Base-by-base conservation (phyloP, 2,888 invertebrate species). In the Sepioteuthis lessoniana region DNA sequence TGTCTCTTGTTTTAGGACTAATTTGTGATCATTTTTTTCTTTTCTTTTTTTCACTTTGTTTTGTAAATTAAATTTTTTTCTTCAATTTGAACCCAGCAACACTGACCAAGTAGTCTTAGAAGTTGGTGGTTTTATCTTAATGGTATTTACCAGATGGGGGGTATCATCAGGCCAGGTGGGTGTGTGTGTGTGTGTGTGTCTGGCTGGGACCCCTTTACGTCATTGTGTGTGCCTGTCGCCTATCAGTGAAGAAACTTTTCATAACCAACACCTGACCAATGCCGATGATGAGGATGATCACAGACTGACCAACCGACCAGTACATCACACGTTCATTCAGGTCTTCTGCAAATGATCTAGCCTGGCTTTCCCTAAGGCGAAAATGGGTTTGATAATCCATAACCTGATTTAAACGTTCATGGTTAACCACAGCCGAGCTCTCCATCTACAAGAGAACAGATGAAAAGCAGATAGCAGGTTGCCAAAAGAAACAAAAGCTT, bases 331-430 rank as follows among this genome's bases (percentile, higher is more conserved):
- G 98, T 97, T 99, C 99, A 96, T 99, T 99, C 94, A 99, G 98
- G 97, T 99, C 99, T 97, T 99, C 99, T 0, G 99, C 99, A 94
- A 99, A 98, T 97, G 99, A 99, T 94, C 99, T 98, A 94, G 99
- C 98, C 97, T 99, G 99, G 3, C 99, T 98, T 97, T 99, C 99
- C 94, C 99, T 98, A 95, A 99, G 97, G 94, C 99, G 98, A 97
- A 99, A 99, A 97, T 99, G 99, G 13, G 99, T 99, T 97, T 99
- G 99, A 96, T 98, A 98, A 97, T 99, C 99, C 95, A 99, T 98
- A 94, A 99, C 98, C 95, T 98, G 98, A 96, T 98, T 98, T 93
- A 99, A 97, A 95, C 98, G 98, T 97, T 98, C 98, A 97, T 99
- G 99, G 95, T 99, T 98, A 97, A 98, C 98, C 97, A 98, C 98